Percentiles rank a stretch among this genome's conserved stretches.
Evolutionary conservation across 2,888 invertebrate genomes (phyloP).

Genomic region (Orthosia incerta): DNA sequence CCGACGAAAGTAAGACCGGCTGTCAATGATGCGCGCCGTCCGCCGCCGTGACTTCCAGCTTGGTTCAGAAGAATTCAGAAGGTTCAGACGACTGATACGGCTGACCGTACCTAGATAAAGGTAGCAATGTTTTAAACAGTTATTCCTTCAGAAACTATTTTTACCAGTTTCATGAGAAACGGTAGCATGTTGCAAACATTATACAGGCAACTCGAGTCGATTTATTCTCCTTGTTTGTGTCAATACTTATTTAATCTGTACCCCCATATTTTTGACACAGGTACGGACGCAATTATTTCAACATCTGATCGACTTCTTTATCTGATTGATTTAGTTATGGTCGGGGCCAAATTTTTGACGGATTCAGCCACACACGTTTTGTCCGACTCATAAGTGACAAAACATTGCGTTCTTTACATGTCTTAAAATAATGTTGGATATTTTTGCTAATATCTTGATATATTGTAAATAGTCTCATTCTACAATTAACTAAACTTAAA

Average conservation of each 20-base stretch:
- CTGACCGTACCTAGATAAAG: background rate
- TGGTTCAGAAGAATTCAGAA: background rate
- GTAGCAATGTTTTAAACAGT: background rate
- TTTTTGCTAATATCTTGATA: no score
- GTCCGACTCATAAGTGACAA: no score
- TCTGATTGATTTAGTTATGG: no score
- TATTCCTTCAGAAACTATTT: background rate
- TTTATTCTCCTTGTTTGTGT: no score
- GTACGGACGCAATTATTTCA: background rate
- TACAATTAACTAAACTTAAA: no score
- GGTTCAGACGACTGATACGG: background rate
- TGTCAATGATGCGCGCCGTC: constrained; percentile 1
- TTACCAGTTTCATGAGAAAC: background rate
- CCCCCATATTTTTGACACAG: background rate
- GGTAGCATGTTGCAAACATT: no score
- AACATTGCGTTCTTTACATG: no score
- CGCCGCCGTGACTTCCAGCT: background rate
- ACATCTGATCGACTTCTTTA: background rate
- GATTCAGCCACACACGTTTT: no score
- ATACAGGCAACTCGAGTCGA: no score
- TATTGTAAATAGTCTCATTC: no score
- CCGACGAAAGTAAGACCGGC: background rate
- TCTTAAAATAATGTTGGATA: no score
- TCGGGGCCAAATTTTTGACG: no score
- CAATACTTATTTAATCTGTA: background rate